Base-by-base conservation (phyloP, 2,888 invertebrate genomes). In the Caenorhabditis plicata region DNA sequence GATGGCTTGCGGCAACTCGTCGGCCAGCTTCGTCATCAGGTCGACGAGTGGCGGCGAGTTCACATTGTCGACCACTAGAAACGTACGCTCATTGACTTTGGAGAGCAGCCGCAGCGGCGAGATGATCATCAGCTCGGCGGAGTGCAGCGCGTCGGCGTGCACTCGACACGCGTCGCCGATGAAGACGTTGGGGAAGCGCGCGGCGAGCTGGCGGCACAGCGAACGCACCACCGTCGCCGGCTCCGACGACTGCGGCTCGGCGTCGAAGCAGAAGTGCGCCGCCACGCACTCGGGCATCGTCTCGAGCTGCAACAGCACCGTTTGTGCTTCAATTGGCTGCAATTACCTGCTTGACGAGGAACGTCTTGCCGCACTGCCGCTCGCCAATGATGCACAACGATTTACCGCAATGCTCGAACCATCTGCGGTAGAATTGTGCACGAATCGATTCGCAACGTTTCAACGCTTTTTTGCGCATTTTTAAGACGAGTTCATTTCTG, bases 161-260 rank as follows among this genome's bases (percentile, higher is more conserved):
- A n/a, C n/a, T n/a, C n/a, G n/a, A n/a, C n/a, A n/a, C n/a, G n/a
- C n/a, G n/a, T n/a, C n/a, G n/a, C n/a, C n/a, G n/a, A n/a, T n/a
- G n/a, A 69, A 62, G 44, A 72, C 35, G 38, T 72, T 72, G 5
- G 72, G 72, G 25, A 72, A 72, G 27, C 66, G 52, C 4, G 39
- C 36, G 52, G 46, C 55, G 9, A 64, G 46, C 29, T 64, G 64
- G 26, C 51, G 46, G 19, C 60, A 53, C 20, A 71, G 23, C 19
- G 64, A 66, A 36, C 68, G 67, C 36, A 70, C 48, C 31, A 72
- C 25, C n/a, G 60, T 66, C 23, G 69, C 64, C 2, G 68, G 23
- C 46, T 72, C 72, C 15, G 62, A 54, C 9, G 72, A 64, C 40
- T 69, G 57, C 4, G 70, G 56, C 8, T 57, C 61, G 13, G 47